phyloP scores from a whole-genome alignment of 1,140 invertebrate genomes.

The Glomeris maerens region DNA sequence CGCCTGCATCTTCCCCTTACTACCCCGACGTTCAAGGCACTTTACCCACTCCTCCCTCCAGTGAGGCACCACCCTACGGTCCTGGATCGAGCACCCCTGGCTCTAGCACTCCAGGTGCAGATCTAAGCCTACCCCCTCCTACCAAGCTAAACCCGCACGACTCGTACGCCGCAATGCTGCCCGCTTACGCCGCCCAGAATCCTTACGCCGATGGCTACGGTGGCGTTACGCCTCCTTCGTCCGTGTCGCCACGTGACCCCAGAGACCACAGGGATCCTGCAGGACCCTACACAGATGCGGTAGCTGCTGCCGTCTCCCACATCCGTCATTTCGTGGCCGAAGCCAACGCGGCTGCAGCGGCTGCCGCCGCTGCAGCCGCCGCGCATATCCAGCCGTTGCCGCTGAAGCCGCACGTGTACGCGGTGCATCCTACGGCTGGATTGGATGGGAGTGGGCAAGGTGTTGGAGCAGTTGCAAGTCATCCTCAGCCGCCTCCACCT shows the following conservation, averaged over 20 bases:
- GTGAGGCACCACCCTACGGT: slow-evolving; percentile 30
- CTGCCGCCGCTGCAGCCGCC: slow-evolving; percentile 18
- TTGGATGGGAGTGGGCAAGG: slow-evolving; percentile 2
- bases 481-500: slow-evolving; percentile 31
- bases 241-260: slow-evolving; percentile 80
- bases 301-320: slow-evolving; percentile 10
- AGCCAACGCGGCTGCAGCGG: neutral
- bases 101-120: slow-evolving; percentile 3
- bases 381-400: slow-evolving; percentile 53
- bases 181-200: slow-evolving; percentile 16
- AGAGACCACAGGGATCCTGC: slow-evolving; percentile 48
- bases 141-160: slow-evolving; percentile 24
- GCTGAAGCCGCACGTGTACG: slow-evolving; percentile 74
- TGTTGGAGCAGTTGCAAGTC: neutral
- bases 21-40: slow-evolving; percentile 40
- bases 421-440: slow-evolving; percentile 2
- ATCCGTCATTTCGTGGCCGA: slow-evolving; percentile 17
- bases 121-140: slow-evolving; percentile 7
- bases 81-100: neutral
- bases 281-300: slow-evolving; percentile 38
- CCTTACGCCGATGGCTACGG: slow-evolving; percentile 39
- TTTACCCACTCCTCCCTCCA: slow-evolving; percentile 65
- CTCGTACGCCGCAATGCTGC: slow-evolving; percentile 14
- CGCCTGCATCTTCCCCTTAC: slow-evolving; percentile 24
- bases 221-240: slow-evolving; percentile 88